Conservation (phyloP, 1,140 invertebrate genomes). For the Drosophila lini region DNA sequence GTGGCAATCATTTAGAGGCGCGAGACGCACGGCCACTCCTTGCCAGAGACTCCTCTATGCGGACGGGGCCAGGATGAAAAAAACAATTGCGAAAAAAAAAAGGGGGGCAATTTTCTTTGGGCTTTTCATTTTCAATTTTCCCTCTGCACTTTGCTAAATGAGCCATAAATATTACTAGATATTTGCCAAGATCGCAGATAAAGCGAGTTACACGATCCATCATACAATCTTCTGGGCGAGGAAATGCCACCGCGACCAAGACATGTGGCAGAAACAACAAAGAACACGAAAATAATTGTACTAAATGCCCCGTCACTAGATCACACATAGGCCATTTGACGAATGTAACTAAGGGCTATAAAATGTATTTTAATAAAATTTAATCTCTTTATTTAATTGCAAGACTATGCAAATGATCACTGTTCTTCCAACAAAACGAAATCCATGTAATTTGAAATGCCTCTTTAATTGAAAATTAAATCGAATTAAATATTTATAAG, state of each 20-base stretch:
- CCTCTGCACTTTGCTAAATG: slow-evolving; percentile 48
- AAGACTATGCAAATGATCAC: not conserved
- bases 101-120: slow-evolving; percentile 40
- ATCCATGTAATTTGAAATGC: not conserved
- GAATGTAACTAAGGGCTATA: not conserved
- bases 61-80: slow-evolving; percentile 21
- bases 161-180: slow-evolving; percentile 54
- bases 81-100: slow-evolving; percentile 12
- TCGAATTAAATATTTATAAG: not conserved
- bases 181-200: slow-evolving; percentile 42
- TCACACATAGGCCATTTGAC: not conserved
- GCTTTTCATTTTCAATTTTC: slow-evolving; percentile 48
- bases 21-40: slow-evolving; percentile 47
- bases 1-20: slow-evolving; percentile 57
- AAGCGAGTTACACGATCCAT: slow-evolving; percentile 28
- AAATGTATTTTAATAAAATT: not conserved
- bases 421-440: not conserved
- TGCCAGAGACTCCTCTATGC: slow-evolving; percentile 15
- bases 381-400: not conserved
- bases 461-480: not conserved
- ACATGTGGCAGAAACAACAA: slow-evolving; percentile 20
- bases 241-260: not conserved
- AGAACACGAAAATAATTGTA: slow-evolving; percentile 11
- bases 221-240: not conserved
- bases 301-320: slow-evolving; percentile 1